Evolutionary conservation across 2,113 vertebrate genomes (phyloP).

Genomic region (Platycercus adscitus): DNA sequence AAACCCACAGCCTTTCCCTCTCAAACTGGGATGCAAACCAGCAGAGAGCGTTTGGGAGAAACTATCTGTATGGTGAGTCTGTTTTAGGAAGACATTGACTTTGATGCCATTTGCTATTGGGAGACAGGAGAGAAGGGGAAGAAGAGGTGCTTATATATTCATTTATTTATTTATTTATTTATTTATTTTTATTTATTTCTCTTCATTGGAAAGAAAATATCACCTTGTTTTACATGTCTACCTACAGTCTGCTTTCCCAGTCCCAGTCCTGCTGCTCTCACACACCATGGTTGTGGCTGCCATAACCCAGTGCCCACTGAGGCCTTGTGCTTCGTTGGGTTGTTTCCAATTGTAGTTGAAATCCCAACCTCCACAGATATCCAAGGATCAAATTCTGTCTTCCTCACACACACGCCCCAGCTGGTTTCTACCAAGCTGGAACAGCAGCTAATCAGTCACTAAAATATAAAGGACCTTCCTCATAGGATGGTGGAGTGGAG

Average conservation of each 20-base stretch:
- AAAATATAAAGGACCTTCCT: neutral
- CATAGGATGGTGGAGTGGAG: neutral
- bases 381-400: neutral
- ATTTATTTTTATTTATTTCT: neutral
- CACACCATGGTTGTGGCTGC: fast-evolving
- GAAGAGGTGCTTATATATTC: neutral
- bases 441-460: neutral
- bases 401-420: neutral
- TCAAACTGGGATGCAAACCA: fast-evolving
- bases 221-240: neutral
- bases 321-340: neutral
- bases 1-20: fast-evolving
- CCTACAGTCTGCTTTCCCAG: neutral
- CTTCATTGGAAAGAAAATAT: neutral
- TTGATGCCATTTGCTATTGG: neutral
- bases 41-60: neutral
- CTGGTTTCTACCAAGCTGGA: neutral
- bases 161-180: too few species aligned
- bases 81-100: neutral
- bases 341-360: neutral
- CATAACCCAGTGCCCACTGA: neutral
- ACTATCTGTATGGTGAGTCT: neutral
- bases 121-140: neutral
- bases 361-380: neutral
- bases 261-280: neutral